Evolutionary conservation across 2,888 invertebrate genomes (phyloP), one percentile per base, ranked within the genome.

Genomic region (Pedicia rivosa): DNA sequence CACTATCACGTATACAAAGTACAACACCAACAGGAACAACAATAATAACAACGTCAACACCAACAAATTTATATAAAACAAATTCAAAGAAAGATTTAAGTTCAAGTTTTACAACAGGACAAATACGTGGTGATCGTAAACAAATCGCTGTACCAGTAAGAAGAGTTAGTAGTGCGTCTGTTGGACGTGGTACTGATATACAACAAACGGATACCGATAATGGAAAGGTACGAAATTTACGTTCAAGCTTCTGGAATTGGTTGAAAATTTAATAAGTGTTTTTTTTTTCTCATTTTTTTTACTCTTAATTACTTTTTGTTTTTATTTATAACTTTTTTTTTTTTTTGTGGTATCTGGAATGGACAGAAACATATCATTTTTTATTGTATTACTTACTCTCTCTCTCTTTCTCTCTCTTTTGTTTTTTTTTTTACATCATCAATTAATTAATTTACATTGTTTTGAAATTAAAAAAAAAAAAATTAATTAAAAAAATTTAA

Each of bases 211-310:
- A 62, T 46, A 53, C 54, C 50, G 59, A 59, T 50, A 56, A 55
- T 50, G 61, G 59, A 48, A 62, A 59, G 59, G 62, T 62, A 57
- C 59, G 58, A 52, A 61, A 59, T 55, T 55, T 62, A 45, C 56
- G 59, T 53, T 57, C 62, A 49, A 53, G 59, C 50, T 53, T 62
- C 45, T 54, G 59, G 53, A 57, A 58, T 56, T 61, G 61, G 61
- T 50, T 62, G 53, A 58, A 60, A 55, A 59, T 59, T 43, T 55
- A 54, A 45, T 43, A 43, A 37, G 24, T 24, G 24, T 24, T 7
- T 24, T 34, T 35, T 26, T 35, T 25, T 24, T 34, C 16, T 34
- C 10, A 22, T 32, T 32, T 20, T 32, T 20, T 20, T 32, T 20
- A 32, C 13, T 19, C 19, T 32, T 32, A 20, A 19, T 20, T 33